Evolutionary conservation across 1,140 invertebrate species (phyloP), one percentile per base, ranked within the genome.

Genomic region (Leptestheria dahalacensis): DNA sequence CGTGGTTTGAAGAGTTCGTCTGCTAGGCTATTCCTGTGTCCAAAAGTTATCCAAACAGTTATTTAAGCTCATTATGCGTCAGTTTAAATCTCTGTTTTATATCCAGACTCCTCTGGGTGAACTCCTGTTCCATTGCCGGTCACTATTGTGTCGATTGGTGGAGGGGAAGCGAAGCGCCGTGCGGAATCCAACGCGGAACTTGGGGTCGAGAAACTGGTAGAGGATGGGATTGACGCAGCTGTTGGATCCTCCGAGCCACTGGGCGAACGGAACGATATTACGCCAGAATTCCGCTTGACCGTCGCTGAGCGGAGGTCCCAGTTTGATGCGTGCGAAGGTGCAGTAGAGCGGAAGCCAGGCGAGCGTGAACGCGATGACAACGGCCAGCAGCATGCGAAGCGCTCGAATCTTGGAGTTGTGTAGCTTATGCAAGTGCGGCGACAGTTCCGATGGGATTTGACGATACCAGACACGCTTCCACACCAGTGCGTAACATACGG

Each of bases 301-400:
- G 2, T 62, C 61, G 10, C 60, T 63, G 2, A 67, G 57, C 0
- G 61, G 48, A 9, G 66, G 64, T 10, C 70, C 60, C 26, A 78
- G 70, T 63, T 78, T 77, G 18, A 77, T 65, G 9, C 73, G 64
- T 25, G 69, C 69, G 60, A 76, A 73, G 29, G 78, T 69, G 11
- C 68, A 71, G 68, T 84, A 84, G 1, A 84, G 71, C 2, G 82
- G 82, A 23, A 81, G 68, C 82, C 82, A 84, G 11, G 79, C 81
- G 2, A 80, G 66, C 2, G 78, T 75, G 68, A 84, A 84, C 1
- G 80, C 69, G 3, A 80, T 66, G 0, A 82, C 77, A 2, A 84
- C 81, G 0, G 79, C 74, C 2, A 80, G 66, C 57, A 84, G 67
- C 82, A 84, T 84, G 67, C 82, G 81, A 57, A 82, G 71, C 2